Percentiles rank a stretch among this genome's conserved stretches.
phyloP scores from a whole-genome alignment of 1,140 invertebrate species.

The Drosophila saltans region DNA sequence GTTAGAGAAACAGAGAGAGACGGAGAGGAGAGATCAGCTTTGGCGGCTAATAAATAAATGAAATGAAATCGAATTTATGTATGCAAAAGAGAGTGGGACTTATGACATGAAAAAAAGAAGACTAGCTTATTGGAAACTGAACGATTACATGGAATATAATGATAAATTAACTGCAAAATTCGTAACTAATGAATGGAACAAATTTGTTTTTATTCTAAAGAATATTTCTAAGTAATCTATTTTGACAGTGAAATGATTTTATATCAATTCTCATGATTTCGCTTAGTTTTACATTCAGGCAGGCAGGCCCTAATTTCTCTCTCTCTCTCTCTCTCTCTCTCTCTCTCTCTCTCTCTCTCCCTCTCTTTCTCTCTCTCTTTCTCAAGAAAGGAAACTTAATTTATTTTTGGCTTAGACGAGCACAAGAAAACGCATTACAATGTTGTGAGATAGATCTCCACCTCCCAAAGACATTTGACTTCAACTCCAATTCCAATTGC shows the following conservation, averaged over 20 bases:
- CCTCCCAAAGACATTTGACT: conserved; percentile 45
- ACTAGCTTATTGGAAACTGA: no score
- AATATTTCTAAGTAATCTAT: no score
- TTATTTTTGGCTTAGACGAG: conserved; percentile 8
- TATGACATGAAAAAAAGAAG: no score
- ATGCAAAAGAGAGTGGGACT: neutral
- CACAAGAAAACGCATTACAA: conserved; percentile 69
- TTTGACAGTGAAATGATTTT: neutral
- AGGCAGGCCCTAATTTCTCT: no score
- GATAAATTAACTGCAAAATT: no score
- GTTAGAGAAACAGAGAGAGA: neutral
- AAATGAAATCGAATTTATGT: conserved; percentile 38
- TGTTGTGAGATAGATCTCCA: conserved; percentile 52
- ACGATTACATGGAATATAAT: no score
- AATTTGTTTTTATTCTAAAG: no score
- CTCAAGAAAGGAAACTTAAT: neutral
- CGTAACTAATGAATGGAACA: no score
- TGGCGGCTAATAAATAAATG: conserved; percentile 53
- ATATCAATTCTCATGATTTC: neutral
- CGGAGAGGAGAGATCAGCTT: conserved; percentile 23
- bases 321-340: no score
- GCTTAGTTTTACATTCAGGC: no score
- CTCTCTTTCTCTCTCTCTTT: no score
- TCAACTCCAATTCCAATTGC: neutral
- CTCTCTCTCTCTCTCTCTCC: no score